phyloP scores from a whole-genome alignment of 2,797 vertebrate genomes.

The Parauchenoglanis punctatus region DNA sequence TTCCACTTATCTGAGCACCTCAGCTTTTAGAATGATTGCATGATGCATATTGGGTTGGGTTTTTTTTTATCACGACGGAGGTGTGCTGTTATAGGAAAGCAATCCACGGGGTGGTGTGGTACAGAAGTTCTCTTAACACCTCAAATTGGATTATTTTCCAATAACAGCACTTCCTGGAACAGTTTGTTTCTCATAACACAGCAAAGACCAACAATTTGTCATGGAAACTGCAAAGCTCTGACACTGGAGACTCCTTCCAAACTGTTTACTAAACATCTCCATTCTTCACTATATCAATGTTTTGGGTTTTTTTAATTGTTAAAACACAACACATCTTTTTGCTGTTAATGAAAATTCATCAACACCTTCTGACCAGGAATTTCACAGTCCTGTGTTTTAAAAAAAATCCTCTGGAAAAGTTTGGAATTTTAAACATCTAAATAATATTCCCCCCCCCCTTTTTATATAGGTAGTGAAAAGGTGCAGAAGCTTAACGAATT shows the following conservation, averaged over 20 bases:
- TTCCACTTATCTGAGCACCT: slow-evolving; percentile 15
- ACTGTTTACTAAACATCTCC: neutral
- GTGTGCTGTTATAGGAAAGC: neutral
- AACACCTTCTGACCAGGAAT: neutral
- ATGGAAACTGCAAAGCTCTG: neutral
- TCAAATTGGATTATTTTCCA: neutral
- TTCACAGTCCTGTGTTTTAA: too few species aligned
- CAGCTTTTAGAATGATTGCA: neutral
- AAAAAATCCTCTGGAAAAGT: neutral
- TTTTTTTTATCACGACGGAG: too few species aligned
- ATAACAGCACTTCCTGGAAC: neutral
- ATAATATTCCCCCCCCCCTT: neutral
- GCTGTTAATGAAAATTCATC: neutral
- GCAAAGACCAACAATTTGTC: neutral
- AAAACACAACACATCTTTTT: neutral
- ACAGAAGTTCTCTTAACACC: neutral
- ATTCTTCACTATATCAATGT: neutral
- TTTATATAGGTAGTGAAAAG: neutral
- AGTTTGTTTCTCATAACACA: neutral
- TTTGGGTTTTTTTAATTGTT: neutral
- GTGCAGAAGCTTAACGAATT: neutral
- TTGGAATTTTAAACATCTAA: neutral
- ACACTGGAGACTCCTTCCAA: neutral
- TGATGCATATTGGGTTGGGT: neutral
- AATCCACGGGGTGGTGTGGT: neutral